A percentile compares a stretch with the other conserved stretches of the same genome.
Evolutionary conservation across 2,797 vertebrate genomes (phyloP).

Genomic region (Pangasius krempfi): DNA sequence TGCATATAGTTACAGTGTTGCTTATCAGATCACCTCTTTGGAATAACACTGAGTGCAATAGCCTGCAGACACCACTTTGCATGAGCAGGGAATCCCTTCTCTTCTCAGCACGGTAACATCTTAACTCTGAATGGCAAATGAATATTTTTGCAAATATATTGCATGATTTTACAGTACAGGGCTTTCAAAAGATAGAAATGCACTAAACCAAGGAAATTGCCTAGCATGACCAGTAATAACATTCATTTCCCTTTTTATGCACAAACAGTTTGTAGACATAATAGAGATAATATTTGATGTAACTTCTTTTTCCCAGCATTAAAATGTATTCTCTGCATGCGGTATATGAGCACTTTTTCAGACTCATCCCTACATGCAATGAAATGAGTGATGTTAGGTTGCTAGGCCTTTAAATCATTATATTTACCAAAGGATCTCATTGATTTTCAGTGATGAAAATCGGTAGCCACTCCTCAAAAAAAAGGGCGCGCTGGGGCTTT

Average conservation of each 20-base stretch:
- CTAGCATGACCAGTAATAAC: slow-evolving; percentile 61
- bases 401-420: slow-evolving; percentile 57
- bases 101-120: slow-evolving; percentile 69
- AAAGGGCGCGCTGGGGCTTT: slow-evolving; percentile 57
- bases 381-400: slow-evolving; percentile 53
- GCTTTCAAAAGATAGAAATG: slow-evolving; percentile 63
- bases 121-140: slow-evolving; percentile 71
- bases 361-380: slow-evolving; percentile 60
- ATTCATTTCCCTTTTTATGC: slow-evolving; percentile 66
- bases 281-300: slow-evolving; percentile 47
- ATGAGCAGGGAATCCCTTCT: slow-evolving; percentile 68
- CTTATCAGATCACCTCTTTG: slow-evolving; percentile 51
- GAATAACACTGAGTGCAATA: slow-evolving; percentile 61
- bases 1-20: slow-evolving; percentile 62
- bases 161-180: slow-evolving; percentile 76
- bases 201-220: slow-evolving; percentile 60
- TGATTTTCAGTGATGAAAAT: slow-evolving; percentile 68
- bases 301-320: slow-evolving; percentile 25
- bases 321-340: slow-evolving; percentile 24
- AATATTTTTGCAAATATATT: slow-evolving; percentile 80
- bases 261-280: slow-evolving; percentile 63
- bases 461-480: slow-evolving; percentile 62
- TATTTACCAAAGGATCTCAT: slow-evolving; percentile 71
- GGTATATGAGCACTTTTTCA: slow-evolving; percentile 53
- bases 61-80: slow-evolving; percentile 64